Evolutionary conservation across 2,797 vertebrate species (phyloP).

Genomic region (Dromococcyx pavoninus): DNA sequence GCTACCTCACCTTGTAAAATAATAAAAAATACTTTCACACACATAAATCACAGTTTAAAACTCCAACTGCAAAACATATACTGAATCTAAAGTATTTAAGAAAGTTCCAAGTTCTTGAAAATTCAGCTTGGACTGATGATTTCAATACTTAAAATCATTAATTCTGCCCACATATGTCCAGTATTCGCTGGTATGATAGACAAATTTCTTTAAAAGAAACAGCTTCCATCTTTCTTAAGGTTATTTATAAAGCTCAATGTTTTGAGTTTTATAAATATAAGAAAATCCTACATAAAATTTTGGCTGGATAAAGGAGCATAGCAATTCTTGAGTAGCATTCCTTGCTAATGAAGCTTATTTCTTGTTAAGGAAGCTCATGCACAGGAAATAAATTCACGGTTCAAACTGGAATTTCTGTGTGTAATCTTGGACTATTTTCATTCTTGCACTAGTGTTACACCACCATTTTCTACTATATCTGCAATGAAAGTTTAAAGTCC

Average conservation of each 20-base stretch:
- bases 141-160: not conserved
- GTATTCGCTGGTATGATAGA: not conserved
- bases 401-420: not conserved
- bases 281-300: not conserved
- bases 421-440: not conserved
- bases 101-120: not conserved
- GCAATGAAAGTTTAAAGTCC: not conserved
- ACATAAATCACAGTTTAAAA: not conserved
- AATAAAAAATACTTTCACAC: not conserved
- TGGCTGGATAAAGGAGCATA: not conserved
- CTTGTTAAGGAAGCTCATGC: not conserved
- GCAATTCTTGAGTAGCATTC: not conserved
- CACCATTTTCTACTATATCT: not conserved
- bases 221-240: not conserved
- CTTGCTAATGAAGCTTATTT: not conserved
- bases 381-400: not conserved
- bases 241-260: not conserved
- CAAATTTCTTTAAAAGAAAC: not conserved
- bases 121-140: not conserved
- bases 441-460: not conserved
- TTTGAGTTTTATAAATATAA: not conserved
- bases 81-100: not conserved
- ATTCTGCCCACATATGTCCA: not conserved
- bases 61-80: not conserved
- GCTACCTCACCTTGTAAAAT: not conserved